Evolutionary conservation across 2,113 vertebrate species (phyloP).

Genomic region (Chloropsis hardwickii): DNA sequence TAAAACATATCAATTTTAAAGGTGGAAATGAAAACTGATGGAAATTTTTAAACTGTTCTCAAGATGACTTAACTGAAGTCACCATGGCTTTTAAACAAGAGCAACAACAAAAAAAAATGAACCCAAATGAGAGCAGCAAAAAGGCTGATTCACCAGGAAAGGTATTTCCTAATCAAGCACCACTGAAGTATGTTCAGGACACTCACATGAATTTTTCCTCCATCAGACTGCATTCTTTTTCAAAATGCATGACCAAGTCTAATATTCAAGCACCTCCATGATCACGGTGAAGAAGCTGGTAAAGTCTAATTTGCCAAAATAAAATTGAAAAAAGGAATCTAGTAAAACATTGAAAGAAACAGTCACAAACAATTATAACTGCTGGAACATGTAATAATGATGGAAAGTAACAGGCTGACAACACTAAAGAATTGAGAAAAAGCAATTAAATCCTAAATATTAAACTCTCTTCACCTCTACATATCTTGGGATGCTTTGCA

Average conservation of each 20-base stretch:
- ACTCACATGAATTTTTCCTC: not conserved
- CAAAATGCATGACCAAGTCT: not conserved
- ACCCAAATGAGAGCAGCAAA: not conserved
- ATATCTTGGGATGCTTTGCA: not conserved
- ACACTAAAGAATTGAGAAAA: not conserved
- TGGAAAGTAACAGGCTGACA: not conserved
- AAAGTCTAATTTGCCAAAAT: not conserved
- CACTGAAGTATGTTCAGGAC: not conserved
- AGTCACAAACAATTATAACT: not conserved
- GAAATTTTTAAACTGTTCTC: not conserved
- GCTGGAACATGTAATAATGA: not conserved
- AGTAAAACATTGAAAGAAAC: not conserved
- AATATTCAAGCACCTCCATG: not conserved
- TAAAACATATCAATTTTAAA: not conserved
- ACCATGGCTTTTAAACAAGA: not conserved
- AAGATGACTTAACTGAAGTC: not conserved
- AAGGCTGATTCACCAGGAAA: not conserved
- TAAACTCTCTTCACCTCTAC: not conserved
- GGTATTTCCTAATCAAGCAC: not conserved
- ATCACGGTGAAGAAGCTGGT: not conserved
- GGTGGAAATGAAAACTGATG: not conserved
- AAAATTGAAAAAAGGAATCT: not conserved
- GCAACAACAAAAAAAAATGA: not conserved
- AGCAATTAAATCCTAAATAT: not conserved
- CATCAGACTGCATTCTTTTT: not conserved